These are phyloP conservation scores for Sus scrofa DNA, from an alignment of 2,113 vertebrate species.

Conservation along the genomic window T2T-Sscrofa CM000819.6:18026001-18026500, in stretches of 20 bases:
- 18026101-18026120: background rate
- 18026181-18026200: background rate
- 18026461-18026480: background rate
- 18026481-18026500: background rate
- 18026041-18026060: too few species aligned
- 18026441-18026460: background rate
- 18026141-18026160: background rate
- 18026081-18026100: accelerated
- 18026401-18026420: background rate
- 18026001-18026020: background rate
- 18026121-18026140: background rate
- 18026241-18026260: background rate
- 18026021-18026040: background rate
- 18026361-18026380: background rate
- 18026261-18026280: too few species aligned
- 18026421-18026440: background rate
- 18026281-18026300: accelerated
- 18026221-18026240: background rate
- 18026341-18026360: background rate
- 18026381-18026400: background rate
- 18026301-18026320: background rate
- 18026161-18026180: background rate
- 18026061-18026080: background rate
- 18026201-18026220: background rate
- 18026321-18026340: background rate